These are phyloP conservation scores for Dolomedes plantarius DNA, from an alignment of 2,888 invertebrate species.

Conservation along the genomic window DNA sequence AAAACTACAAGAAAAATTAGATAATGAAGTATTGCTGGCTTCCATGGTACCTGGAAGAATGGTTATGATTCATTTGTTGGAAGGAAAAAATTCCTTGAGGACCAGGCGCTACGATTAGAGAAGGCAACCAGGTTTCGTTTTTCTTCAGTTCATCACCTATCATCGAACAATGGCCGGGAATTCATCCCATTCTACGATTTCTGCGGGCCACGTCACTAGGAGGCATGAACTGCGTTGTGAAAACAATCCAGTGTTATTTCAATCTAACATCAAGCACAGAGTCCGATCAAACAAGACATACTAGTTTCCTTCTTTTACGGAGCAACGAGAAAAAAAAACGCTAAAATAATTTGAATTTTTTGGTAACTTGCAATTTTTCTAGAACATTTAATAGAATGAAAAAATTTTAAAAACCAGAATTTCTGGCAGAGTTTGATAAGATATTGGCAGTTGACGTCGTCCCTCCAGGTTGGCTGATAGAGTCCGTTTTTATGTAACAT, in stretches of 20 bases:
- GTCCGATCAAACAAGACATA: neutral
- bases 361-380: neutral
- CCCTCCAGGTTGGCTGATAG: neutral
- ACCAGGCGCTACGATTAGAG: conserved; percentile 51
- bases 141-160: conserved; percentile 59
- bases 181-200: conserved; percentile 32
- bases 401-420: neutral
- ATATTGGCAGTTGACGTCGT: neutral
- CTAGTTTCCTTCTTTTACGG: neutral
- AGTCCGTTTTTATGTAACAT: neutral
- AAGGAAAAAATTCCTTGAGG: conserved; percentile 37
- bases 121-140: conserved; percentile 57
- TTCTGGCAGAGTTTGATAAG: neutral
- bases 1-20: neutral
- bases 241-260: conserved; percentile 48
- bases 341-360: neutral
- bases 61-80: neutral
- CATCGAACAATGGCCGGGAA: conserved; percentile 55
- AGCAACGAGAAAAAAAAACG: neutral
- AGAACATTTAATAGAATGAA: neutral
- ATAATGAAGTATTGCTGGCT: neutral
- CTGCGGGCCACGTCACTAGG: conserved; percentile 26
- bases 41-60: conserved; percentile 7
- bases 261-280: conserved; percentile 47
- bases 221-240: conserved; percentile 31